These are phyloP conservation scores for Lordiphosa andalusiaca DNA, from an alignment of 2,888 invertebrate genomes.

Conservation along the genomic window DNA sequence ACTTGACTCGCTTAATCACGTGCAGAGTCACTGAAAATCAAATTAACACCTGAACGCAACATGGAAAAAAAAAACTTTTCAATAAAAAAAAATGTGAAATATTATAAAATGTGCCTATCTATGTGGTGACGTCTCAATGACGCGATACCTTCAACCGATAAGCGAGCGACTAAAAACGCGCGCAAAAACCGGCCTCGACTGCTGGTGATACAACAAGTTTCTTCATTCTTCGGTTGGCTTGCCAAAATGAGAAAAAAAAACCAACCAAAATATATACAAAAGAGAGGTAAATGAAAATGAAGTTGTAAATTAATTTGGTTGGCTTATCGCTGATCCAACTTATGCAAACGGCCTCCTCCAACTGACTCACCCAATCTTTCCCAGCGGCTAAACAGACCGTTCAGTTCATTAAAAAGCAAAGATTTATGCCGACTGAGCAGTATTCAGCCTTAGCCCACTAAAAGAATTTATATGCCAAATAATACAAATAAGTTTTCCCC, in stretches of 20 bases:
- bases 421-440: conserved; percentile 50
- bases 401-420: conserved; percentile 62
- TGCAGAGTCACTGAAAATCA: conserved; percentile 46
- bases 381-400: conserved; percentile 60
- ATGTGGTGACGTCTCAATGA: conserved; percentile 60
- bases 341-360: conserved; percentile 49
- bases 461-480: conserved; percentile 67
- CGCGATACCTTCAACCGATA: conserved; percentile 44
- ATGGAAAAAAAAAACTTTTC: conserved; percentile 15
- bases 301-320: conserved; percentile 62
- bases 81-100: conserved; percentile 10
- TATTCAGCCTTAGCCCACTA: conserved; percentile 29
- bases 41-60: conserved; percentile 62
- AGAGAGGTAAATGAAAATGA: conserved; percentile 46
- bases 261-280: neutral
- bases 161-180: conserved; percentile 16
- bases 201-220: conserved; percentile 30
- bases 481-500: conserved; percentile 56
- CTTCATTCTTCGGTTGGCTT: conserved; percentile 2
- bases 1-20: conserved; percentile 37
- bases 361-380: conserved; percentile 39
- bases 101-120: conserved; percentile 36
- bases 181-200: conserved; percentile 42
- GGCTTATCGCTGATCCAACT: conserved; percentile 33
- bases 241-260: conserved; percentile 2